Evolutionary conservation across 2,888 invertebrate species (phyloP).

Genomic region (Agonopterix heracliana): DNA sequence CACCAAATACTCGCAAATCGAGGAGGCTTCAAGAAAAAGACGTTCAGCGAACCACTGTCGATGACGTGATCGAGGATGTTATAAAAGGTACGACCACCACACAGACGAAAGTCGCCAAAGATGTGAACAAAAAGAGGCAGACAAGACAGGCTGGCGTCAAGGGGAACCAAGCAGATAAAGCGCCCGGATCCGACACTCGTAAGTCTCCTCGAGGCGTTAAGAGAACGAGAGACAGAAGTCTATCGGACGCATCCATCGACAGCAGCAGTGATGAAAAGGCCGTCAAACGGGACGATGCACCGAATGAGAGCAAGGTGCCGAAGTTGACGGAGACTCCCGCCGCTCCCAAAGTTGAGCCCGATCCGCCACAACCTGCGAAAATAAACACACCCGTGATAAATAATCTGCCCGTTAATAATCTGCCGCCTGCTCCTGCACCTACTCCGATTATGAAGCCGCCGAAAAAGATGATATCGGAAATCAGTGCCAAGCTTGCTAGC

Average conservation of each 20-base stretch:
- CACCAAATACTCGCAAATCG: slow-evolving; percentile 86
- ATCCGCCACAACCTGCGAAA: slow-evolving; percentile 13
- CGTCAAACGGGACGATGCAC: slow-evolving; percentile 41
- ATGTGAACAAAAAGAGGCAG: slow-evolving; percentile 68
- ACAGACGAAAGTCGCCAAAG: slow-evolving; percentile 37
- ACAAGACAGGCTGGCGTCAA: slow-evolving; percentile 70
- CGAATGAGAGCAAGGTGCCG: slow-evolving; percentile 41
- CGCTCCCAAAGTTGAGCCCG: slow-evolving; percentile 21
- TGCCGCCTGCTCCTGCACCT: slow-evolving; percentile 22
- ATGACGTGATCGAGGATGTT: slow-evolving; percentile 94
- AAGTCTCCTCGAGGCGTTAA: slow-evolving; percentile 81
- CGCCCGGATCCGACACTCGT: slow-evolving; percentile 48
- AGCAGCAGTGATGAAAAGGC: slow-evolving; percentile 78
- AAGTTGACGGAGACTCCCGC: slow-evolving; percentile 33
- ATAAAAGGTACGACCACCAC: slow-evolving; percentile 78
- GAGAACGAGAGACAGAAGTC: slow-evolving; percentile 78
- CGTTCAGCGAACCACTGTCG: slow-evolving; percentile 84
- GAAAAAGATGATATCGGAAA: slow-evolving; percentile 66
- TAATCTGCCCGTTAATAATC: background rate
- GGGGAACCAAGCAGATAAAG: slow-evolving; percentile 37
- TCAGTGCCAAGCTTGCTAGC: slow-evolving; percentile 54
- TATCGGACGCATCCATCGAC: slow-evolving; percentile 80
- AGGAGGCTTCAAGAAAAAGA: slow-evolving; percentile 87
- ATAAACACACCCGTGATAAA: slow-evolving; percentile 10
- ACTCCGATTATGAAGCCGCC: slow-evolving; percentile 61